Evolutionary conservation across 2,113 vertebrate genomes (phyloP).

Genomic region (Leucoraja erinaceus): DNA sequence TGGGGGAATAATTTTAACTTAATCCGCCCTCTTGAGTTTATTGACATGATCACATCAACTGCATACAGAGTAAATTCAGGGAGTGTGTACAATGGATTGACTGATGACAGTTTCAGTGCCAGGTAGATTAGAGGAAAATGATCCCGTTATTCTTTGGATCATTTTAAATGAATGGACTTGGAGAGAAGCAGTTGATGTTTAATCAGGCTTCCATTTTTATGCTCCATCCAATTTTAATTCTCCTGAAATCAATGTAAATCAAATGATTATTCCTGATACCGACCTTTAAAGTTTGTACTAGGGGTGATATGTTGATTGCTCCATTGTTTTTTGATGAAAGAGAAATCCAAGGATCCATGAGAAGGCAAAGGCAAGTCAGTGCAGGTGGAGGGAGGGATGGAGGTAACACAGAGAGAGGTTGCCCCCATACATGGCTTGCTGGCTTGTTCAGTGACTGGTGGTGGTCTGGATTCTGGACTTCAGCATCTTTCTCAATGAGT

Average conservation of each 20-base stretch:
- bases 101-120: background rate
- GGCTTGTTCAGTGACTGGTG: background rate
- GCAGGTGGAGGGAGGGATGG: too few relatives aligned
- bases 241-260: background rate
- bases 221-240: background rate
- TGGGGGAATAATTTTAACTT: constrained; percentile 11
- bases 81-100: background rate
- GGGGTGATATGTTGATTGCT: background rate
- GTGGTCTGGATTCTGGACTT: background rate
- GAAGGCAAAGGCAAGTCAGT: background rate
- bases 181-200: background rate
- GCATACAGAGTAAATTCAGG: background rate
- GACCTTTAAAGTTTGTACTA: background rate
- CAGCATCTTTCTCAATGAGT: background rate
- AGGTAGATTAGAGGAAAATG: background rate
- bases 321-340: background rate
- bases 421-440: background rate
- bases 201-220: background rate
- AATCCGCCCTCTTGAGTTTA: background rate
- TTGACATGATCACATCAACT: background rate
- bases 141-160: background rate
- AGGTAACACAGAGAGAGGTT: background rate
- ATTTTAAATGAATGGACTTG: background rate
- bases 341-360: background rate
- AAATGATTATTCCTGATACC: background rate